Evolutionary conservation across 2,888 invertebrate species (phyloP), one percentile per base, ranked within the genome.

Genomic region (Dryocosmus kuriphilus): DNA sequence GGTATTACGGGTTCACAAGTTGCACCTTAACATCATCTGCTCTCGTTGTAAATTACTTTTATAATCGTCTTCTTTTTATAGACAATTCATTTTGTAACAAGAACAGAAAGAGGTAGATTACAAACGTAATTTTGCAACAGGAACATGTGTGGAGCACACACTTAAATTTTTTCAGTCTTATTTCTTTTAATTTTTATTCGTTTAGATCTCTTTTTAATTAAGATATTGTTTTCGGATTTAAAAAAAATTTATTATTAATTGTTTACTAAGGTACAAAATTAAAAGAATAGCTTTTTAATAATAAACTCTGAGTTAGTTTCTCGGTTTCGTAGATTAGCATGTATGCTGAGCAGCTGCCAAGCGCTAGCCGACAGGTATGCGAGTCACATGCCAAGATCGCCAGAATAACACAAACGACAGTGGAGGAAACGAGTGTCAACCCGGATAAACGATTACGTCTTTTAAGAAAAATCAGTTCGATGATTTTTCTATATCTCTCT

Each of bases 361-460:
- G 82, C 78, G 84, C 85, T 85, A 88, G 85, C 86, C 86, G 87
- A 86, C 84, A 86, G 85, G 86, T 86, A 86, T 85, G 86, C 83
- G 76, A 82, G 62, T 60, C 61, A 67, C 62, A 78, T 79, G 82
- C 79, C 80, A 81, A 80, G 76, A 65, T 79, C 75, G 76, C 77
- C 79, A 81, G 81, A 81, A 81, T 81, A 83, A 82, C 81, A 78
- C 78, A 38, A 78, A 82, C 79, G 82, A 79, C 81, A 77, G 41
- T 57, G 46, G 27, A 22, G 76, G 67, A 78, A 80, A 22, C 46
- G 73, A 63, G 77, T 55, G 61, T 76, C 77, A 74, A 63, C 24
- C 11, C 16, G 57, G 81, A 82, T 83, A 84, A 79, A 77, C 62
- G 76, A n/a, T 77, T 61, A 67, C 65, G 67, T 74, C 65, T 30